These are phyloP conservation scores for Pandemis cinnamomeana DNA, from an alignment of 2,888 invertebrate species.

Conservation along the genomic window DNA sequence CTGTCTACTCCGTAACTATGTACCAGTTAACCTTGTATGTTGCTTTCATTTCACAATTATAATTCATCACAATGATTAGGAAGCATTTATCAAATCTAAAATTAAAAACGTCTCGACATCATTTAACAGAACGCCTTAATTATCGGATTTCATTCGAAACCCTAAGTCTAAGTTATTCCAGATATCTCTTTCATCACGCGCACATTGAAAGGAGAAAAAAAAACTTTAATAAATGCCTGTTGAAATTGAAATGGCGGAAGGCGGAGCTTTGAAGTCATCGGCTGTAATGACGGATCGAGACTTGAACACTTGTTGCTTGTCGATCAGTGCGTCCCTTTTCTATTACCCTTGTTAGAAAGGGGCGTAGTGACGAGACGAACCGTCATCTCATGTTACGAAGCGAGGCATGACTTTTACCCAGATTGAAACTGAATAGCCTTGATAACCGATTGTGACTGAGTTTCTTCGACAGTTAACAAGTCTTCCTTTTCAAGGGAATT, in stretches of 20 bases:
- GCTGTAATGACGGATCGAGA: not conserved
- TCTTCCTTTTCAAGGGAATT: no score
- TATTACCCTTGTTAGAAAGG: not conserved
- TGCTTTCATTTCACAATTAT: no score
- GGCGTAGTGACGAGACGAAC: not conserved
- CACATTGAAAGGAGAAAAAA: not conserved
- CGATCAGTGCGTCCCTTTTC: not conserved
- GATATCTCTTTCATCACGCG: slow-evolving; percentile 12
- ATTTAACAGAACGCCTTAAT: slow-evolving; percentile 14
- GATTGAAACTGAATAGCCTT: not conserved
- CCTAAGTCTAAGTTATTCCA: slow-evolving; percentile 8
- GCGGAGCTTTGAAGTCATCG: not conserved
- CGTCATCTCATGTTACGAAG: not conserved
- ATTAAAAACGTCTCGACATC: no score
- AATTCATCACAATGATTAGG: no score
- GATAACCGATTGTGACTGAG: no score
- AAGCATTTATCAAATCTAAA: no score
- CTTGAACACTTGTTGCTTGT: not conserved
- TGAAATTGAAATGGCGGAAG: slow-evolving; percentile 20
- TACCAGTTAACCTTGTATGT: no score
- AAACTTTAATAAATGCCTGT: slow-evolving; percentile 19
- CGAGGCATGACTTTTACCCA: no score
- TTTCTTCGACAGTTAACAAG: no score
- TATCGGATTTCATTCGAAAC: slow-evolving; percentile 7
- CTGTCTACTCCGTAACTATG: no score